Evolutionary conservation across 2,888 invertebrate species (phyloP), one percentile per base, ranked within the genome.

Genomic region (Orchesellides sinensis): DNA sequence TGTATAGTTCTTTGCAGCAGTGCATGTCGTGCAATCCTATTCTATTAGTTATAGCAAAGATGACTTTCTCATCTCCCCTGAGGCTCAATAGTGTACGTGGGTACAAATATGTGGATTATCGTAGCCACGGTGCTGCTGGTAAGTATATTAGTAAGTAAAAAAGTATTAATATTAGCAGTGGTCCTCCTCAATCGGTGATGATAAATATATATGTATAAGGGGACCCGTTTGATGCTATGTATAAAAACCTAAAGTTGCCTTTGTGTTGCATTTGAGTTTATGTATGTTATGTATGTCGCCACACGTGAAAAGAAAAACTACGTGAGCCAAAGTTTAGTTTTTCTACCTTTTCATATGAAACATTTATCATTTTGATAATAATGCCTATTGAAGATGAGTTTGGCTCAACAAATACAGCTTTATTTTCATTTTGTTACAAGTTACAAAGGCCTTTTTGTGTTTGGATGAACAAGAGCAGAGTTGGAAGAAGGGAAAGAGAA

Each of bases 61-160:
- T 73, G 80, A 80, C 73, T 59, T 66, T 54, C 80, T 66, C 59
- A 73, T 72, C 45, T 35, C 80, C 59, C 73, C 59, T 66, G 80
- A 73, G 73, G 66, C 73, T 29, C 35, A 56, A 56, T 54, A 65
- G 56, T 66, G 54, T 73, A 68, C 79, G 40, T 80, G 80, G 73
- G 54, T 80, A 66, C 80, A 72, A 73, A 66, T 66, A 83, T 78
- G 83, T 83, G 83, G 83, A 79, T 83, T 61, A 72, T 83, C 40
- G 66, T 83, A 61, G 78, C 78, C 65, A 79, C 73, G 45, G 74
- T 83, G 32, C 69, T 83, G 21, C 35, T 83, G 73, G 83, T 83
- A 79, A 79, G 78, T 32, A 12, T 40, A 54, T 56, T 23, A 19
- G 32, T 49, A 66, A 45, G 65, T 21, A 59, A 23, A 27, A 59